These are phyloP conservation scores for Myotis vivesi DNA, from an alignment of 2,797 vertebrate genomes.

Conservation along the genomic window DNA sequence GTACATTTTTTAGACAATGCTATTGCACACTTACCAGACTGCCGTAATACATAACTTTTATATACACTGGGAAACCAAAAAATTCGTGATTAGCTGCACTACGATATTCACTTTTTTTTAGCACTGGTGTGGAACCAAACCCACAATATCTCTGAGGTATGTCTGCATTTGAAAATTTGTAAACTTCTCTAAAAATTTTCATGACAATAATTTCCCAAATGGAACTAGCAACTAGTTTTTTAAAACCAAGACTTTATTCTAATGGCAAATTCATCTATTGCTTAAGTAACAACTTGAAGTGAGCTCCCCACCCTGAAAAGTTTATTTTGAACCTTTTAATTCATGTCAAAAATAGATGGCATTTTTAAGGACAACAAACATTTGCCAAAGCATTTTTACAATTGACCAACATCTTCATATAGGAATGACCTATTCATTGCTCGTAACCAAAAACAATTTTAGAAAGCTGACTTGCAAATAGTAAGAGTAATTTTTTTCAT, in stretches of 20 bases:
- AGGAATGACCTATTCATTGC: not conserved
- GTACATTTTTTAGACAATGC: not conserved
- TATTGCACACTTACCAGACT: not conserved
- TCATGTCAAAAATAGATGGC: conserved; percentile 10
- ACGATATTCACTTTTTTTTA: not conserved
- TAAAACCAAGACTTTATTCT: not conserved
- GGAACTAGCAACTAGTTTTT: not conserved
- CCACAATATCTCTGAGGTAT: not conserved
- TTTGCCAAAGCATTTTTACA: not conserved
- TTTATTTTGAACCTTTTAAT: conserved; percentile 38
- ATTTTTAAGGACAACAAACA: not conserved
- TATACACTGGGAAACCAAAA: not conserved
- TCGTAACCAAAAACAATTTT: conserved; percentile 15
- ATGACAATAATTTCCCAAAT: not conserved
- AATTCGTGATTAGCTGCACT: not conserved
- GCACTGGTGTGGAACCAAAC: not conserved
- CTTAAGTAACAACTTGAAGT: conserved; percentile 3
- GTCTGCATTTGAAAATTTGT: not conserved
- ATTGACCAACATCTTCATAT: not conserved
- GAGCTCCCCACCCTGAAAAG: not conserved
- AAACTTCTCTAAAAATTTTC: conserved; percentile 3
- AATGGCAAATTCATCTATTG: not conserved
- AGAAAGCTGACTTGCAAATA: not conserved
- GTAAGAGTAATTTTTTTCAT: not conserved
- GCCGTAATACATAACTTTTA: not conserved